phyloP scores from a whole-genome alignment of 2,113 vertebrate genomes.

The Panurus biarmicus region DNA sequence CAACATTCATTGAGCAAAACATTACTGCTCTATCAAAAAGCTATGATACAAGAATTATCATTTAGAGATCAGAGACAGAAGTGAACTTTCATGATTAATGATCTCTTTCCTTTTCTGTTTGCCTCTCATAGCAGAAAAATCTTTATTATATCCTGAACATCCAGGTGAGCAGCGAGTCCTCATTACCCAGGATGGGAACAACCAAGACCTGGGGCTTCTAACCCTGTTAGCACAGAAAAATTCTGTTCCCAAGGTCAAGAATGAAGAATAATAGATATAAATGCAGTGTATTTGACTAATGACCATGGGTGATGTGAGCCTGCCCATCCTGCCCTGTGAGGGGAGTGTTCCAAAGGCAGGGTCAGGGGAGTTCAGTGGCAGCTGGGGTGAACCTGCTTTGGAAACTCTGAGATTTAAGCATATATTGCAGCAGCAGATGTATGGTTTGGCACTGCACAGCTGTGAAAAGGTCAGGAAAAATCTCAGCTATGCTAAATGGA shows the following conservation, averaged over 20 bases:
- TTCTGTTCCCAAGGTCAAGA: not conserved
- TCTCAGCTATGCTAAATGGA: not conserved
- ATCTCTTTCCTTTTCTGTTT: not conserved
- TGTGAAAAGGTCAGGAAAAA: not conserved
- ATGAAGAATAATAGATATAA: not conserved
- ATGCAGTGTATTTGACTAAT: not conserved
- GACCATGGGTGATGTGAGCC: not conserved
- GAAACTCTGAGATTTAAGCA: not conserved
- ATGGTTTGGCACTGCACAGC: not conserved
- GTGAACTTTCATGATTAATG: not conserved
- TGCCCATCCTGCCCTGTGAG: not conserved
- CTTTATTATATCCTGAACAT: not conserved
- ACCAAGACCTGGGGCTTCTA: not conserved
- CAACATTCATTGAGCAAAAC: not conserved
- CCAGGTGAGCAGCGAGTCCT: not conserved
- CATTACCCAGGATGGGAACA: not conserved
- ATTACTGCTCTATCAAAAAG: not conserved
- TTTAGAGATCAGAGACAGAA: not conserved
- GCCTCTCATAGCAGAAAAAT: not conserved
- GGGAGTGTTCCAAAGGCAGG: not conserved
- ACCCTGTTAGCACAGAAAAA: not conserved
- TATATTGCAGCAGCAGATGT: not conserved
- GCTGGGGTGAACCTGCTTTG: not conserved
- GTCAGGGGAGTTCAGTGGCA: not conserved
- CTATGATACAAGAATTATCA: not conserved